Percentiles rank a stretch among this genome's conserved stretches.
Conservation (phyloP, 2,797 vertebrate species). For the Semotilus atromaculatus region DNA sequence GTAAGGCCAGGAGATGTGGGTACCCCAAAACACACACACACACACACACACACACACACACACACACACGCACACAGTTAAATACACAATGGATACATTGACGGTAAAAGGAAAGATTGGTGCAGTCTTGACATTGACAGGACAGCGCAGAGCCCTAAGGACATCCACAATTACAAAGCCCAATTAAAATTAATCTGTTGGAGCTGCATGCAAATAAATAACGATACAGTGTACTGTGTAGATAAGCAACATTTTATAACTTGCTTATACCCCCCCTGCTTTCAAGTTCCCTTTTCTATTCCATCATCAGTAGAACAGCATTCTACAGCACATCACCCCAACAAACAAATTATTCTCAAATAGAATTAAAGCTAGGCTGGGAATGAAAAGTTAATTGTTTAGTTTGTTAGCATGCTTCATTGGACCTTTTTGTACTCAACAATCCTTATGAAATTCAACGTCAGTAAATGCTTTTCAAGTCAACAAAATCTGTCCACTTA, state of each 20-base stretch:
- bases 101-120: neutral
- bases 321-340: no score
- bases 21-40: slow-evolving; percentile 10
- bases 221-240: neutral
- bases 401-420: no score
- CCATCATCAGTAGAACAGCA: no score
- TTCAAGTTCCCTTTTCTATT: no score
- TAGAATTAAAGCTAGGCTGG: no score
- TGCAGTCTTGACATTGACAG: neutral
- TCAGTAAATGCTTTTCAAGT: no score
- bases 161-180: neutral
- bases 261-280: no score
- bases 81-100: neutral
- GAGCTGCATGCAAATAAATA: neutral
- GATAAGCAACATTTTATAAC: neutral
- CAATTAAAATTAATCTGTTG: neutral
- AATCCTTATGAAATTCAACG: no score
- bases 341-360: no score
- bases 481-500: no score
- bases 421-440: no score
- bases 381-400: no score
- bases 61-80: neutral
- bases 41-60: neutral
- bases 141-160: neutral
- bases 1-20: slow-evolving; percentile 31